Evolutionary conservation across 2,113 vertebrate genomes (phyloP).

Genomic region (Pholis gunnellus): DNA sequence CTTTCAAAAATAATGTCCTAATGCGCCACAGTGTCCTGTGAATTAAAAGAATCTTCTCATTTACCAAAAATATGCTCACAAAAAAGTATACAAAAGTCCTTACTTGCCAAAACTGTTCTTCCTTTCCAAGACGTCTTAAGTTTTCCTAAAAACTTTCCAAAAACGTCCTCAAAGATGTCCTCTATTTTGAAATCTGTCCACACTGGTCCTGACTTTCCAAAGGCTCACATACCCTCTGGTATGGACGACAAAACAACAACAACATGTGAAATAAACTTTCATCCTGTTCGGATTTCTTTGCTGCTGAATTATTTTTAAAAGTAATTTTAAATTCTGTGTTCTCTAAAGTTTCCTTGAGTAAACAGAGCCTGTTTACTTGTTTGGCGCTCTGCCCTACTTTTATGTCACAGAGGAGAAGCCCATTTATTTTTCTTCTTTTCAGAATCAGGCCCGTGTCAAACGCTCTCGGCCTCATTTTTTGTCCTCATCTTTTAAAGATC

Average conservation of each 20-base stretch:
- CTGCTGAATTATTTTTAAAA: slow-evolving; percentile 2
- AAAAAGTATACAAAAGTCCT: neutral
- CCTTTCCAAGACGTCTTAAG: neutral
- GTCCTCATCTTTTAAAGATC: slow-evolving; percentile 15
- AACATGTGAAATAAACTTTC: neutral
- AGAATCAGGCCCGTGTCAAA: slow-evolving; percentile 30
- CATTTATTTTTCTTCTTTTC: slow-evolving; percentile 11
- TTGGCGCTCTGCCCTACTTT: slow-evolving; percentile 37
- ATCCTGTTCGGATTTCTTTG: neutral
- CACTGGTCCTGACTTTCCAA: neutral
- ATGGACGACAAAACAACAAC: too few species aligned
- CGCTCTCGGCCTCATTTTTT: slow-evolving; percentile 5
- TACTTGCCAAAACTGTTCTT: neutral
- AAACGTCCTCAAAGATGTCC: neutral
- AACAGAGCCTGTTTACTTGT: slow-evolving; percentile 40
- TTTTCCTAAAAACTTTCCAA: too few species aligned
- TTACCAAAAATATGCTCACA: neutral
- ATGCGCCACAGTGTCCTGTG: too few species aligned
- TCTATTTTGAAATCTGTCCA: neutral
- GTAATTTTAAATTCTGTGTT: neutral
- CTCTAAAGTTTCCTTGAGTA: neutral
- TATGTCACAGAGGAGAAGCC: slow-evolving; percentile 18
- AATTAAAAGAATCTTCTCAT: neutral
- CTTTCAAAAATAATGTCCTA: neutral
- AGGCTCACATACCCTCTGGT: too few species aligned